Percentiles rank a stretch among this genome's conserved stretches.
Evolutionary conservation across 1,140 invertebrate species (phyloP).

Genomic region (Drosophila athabasca): DNA sequence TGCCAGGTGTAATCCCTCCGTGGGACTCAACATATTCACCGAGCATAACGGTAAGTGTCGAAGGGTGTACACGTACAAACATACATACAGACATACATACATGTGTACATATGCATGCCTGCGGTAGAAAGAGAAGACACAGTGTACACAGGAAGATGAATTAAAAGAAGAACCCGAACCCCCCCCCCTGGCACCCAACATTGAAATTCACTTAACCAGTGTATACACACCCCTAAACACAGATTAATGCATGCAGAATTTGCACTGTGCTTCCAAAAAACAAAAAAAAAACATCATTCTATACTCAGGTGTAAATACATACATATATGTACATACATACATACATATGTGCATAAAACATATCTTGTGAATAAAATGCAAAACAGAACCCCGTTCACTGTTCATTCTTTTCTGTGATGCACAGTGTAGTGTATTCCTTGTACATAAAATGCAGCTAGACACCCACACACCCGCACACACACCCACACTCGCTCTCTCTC

Average conservation of each 20-base stretch:
- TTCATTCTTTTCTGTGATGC: background rate
- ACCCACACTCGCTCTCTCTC: constrained; percentile 12
- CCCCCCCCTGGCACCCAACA: constrained; percentile 4
- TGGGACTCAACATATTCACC: constrained; percentile 94
- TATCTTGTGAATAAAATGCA: constrained; percentile 50
- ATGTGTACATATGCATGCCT: constrained; percentile 15
- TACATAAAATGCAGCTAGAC: constrained; percentile 45
- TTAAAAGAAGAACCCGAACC: background rate
- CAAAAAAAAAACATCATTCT: background rate
- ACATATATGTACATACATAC: background rate
- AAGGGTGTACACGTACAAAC: background rate
- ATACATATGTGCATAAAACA: no score
- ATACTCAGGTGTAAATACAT: constrained; percentile 16
- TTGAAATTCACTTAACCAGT: constrained; percentile 18
- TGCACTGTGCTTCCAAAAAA: no score
- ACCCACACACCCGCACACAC: constrained; percentile 26
- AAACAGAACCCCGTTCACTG: no score
- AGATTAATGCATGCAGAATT: no score
- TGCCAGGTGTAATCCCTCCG: constrained; percentile 86
- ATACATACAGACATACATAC: no score
- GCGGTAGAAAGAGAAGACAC: background rate
- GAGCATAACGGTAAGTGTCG: constrained; percentile 92
- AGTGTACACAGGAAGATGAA: constrained; percentile 6
- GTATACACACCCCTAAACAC: background rate
- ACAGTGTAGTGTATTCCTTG: constrained; percentile 28